These are phyloP conservation scores for Gnathonemus longibarbis DNA, from an alignment of 2,113 vertebrate species.

Conservation along the genomic window DNA sequence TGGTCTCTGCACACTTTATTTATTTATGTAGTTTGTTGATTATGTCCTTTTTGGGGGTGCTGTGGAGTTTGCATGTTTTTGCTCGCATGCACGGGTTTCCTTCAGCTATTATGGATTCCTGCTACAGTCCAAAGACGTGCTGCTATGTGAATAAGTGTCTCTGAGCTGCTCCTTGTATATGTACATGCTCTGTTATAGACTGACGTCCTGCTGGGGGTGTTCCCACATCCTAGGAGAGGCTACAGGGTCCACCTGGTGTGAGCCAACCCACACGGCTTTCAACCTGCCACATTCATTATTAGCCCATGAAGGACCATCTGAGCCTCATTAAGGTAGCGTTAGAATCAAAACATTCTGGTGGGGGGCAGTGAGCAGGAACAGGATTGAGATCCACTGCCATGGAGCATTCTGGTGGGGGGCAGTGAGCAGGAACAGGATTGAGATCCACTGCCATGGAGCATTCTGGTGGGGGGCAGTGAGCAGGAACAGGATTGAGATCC, in stretches of 20 bases:
- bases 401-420: background rate
- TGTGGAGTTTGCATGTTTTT: background rate
- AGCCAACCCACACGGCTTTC: background rate
- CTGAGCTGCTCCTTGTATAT: background rate
- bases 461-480: background rate
- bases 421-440: too few species aligned
- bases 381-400: too few species aligned
- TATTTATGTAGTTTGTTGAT: background rate
- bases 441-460: background rate
- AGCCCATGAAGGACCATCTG: background rate
- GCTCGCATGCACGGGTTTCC: background rate
- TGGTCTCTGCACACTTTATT: background rate
- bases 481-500: too few species aligned
- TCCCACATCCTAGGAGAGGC: background rate
- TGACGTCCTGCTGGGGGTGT: background rate
- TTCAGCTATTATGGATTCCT: background rate
- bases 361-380: too few species aligned
- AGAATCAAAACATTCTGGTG: too few species aligned
- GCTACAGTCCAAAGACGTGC: background rate
- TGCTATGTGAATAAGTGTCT: background rate
- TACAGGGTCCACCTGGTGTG: background rate
- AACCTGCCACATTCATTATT: background rate
- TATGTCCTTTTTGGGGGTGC: background rate
- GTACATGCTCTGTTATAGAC: background rate
- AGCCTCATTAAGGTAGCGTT: background rate